Conservation (phyloP, 2,888 invertebrate species). For the Tridacna crocea region DNA sequence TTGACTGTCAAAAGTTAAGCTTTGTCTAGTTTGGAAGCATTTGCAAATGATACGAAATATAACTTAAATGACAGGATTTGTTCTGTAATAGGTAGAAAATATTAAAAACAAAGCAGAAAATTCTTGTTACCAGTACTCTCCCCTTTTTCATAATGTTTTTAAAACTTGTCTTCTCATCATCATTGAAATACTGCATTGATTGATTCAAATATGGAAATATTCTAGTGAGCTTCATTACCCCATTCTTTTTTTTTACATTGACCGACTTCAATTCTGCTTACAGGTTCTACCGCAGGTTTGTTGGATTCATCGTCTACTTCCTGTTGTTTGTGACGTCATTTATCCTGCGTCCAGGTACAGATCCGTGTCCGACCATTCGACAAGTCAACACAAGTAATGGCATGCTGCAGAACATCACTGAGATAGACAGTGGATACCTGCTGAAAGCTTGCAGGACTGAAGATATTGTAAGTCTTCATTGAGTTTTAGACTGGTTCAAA, state of each 20-base stretch:
- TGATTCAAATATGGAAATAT: too few relatives aligned
- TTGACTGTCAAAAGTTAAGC: too few relatives aligned
- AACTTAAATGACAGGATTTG: too few relatives aligned
- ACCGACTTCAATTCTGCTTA: constrained; percentile 59
- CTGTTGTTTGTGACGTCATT: constrained; percentile 94
- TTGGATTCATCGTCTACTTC: constrained; percentile 95
- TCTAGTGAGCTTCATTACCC: too few relatives aligned
- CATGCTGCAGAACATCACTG: constrained; percentile 57
- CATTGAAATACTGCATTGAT: too few relatives aligned
- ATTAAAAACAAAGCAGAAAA: not conserved
- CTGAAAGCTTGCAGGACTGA: constrained; percentile 72
- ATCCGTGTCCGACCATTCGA: constrained; percentile 66
- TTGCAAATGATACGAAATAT: too few relatives aligned
- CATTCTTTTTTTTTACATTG: too few relatives aligned
- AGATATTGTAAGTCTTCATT: constrained; percentile 75
- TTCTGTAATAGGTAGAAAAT: not conserved
- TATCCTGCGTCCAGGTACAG: constrained; percentile 90
- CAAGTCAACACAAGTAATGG: constrained; percentile 60
- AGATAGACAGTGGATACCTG: constrained; percentile 81
- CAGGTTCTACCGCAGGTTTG: constrained; percentile 96
- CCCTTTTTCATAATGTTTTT: not conserved
- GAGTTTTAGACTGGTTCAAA: not conserved
- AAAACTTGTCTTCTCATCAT: too few relatives aligned
- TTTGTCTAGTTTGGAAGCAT: too few relatives aligned
- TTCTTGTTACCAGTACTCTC: not conserved